These are phyloP conservation scores for Drosophila demipolita DNA, from an alignment of 2,888 invertebrate genomes.

Conservation along the genomic window DNA sequence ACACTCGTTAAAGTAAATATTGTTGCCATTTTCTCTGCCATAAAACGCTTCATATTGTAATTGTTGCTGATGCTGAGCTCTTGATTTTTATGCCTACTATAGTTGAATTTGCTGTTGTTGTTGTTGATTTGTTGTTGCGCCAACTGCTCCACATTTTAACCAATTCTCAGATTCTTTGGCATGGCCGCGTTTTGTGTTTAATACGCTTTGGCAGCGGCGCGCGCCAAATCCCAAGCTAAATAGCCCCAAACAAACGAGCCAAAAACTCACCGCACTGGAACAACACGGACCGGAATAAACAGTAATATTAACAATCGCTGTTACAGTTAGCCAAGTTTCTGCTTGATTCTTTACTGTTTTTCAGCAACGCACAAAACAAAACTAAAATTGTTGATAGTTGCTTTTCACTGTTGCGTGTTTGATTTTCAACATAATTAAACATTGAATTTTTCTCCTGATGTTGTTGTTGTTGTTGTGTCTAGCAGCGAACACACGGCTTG, in stretches of 20 bases:
- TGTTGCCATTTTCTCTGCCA: slow-evolving; percentile 55
- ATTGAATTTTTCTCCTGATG: slow-evolving; percentile 31
- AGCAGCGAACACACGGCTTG: slow-evolving; percentile 50
- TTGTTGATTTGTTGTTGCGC: slow-evolving; percentile 30
- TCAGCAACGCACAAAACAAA: slow-evolving; percentile 1
- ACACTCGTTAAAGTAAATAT: slow-evolving; percentile 68
- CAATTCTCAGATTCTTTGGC: slow-evolving; percentile 43
- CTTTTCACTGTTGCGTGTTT: slow-evolving; percentile 15
- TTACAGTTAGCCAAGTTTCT: slow-evolving; percentile 66
- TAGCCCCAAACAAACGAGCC: slow-evolving; percentile 74
- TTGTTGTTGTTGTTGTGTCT: slow-evolving; percentile 26
- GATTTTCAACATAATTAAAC: slow-evolving; percentile 43
- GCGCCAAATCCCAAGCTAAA: slow-evolving; percentile 72
- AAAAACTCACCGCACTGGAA: slow-evolving; percentile 75
- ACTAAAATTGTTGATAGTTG: neutral
- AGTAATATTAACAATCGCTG: slow-evolving; percentile 23
- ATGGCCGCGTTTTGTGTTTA: slow-evolving; percentile 62
- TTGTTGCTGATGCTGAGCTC: slow-evolving; percentile 37
- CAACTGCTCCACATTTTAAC: slow-evolving; percentile 49
- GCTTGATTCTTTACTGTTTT: slow-evolving; percentile 14
- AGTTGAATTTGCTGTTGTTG: slow-evolving; percentile 9
- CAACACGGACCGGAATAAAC: slow-evolving; percentile 30
- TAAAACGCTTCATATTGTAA: slow-evolving; percentile 53
- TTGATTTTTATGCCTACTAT: slow-evolving; percentile 54
- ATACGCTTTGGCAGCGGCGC: slow-evolving; percentile 48